Evolutionary conservation across 2,888 invertebrate genomes (phyloP).

Genomic region (Rhagium mordax): DNA sequence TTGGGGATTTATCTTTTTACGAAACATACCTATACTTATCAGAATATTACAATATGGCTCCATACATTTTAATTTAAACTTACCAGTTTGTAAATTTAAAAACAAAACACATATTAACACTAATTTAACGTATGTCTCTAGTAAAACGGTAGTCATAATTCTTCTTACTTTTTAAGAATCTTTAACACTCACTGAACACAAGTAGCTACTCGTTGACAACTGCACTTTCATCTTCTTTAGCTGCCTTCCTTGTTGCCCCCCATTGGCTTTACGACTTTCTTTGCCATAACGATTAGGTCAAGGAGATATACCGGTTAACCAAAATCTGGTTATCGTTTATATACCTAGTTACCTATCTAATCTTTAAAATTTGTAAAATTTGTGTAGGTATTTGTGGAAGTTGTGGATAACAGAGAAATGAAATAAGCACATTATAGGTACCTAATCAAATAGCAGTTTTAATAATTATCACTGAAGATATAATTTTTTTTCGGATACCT

Average conservation of each 20-base stretch:
- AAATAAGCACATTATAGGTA: no score
- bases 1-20: background rate
- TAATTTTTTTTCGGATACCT: no score
- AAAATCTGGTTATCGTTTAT: slow-evolving; percentile 1
- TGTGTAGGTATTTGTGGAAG: no score
- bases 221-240: slow-evolving; percentile 56
- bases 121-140: slow-evolving; percentile 37
- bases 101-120: slow-evolving; percentile 49
- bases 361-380: no score
- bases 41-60: background rate
- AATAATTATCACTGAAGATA: no score
- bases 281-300: slow-evolving; percentile 58
- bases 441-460: no score
- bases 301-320: slow-evolving; percentile 58
- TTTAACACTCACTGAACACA: slow-evolving; percentile 50
- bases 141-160: slow-evolving; percentile 50
- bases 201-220: slow-evolving; percentile 45
- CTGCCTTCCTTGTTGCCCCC: slow-evolving; percentile 55
- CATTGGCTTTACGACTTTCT: slow-evolving; percentile 57
- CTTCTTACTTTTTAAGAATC: slow-evolving; percentile 44
- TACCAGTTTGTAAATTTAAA: slow-evolving; percentile 43
- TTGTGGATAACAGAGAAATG: no score
- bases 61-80: slow-evolving; percentile 21
- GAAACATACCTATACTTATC: background rate
- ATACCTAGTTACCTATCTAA: no score